These are phyloP conservation scores for Steinernema feltiae DNA, from an alignment of 1,140 invertebrate species.

Conservation along the genomic window DNA sequence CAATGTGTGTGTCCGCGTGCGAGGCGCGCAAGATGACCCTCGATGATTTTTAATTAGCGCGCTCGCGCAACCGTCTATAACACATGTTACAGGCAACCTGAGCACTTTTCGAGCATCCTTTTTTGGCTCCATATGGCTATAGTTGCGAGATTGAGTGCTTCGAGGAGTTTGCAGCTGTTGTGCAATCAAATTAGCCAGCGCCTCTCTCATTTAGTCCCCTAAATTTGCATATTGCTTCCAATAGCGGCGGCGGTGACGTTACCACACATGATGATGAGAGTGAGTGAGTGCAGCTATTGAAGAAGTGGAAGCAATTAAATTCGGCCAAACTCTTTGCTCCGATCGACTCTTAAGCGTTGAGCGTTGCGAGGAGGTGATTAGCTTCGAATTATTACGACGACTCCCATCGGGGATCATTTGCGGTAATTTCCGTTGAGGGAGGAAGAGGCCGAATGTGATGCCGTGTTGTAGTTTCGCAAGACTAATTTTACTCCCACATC, in stretches of 20 bases:
- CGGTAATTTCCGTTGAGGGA: not conserved
- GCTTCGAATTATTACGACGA: conserved; percentile 6
- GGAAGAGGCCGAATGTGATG: not conserved
- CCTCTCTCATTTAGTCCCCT: not conserved
- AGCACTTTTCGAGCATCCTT: no score
- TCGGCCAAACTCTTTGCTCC: no score
- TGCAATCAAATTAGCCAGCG: not conserved
- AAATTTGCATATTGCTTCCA: conserved; percentile 1
- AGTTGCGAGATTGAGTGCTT: not conserved
- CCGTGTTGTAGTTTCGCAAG: not conserved
- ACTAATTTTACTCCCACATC: not conserved
- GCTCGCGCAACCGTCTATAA: no score
- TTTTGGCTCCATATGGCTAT: no score
- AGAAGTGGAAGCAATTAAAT: not conserved
- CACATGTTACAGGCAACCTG: conserved; percentile 8
- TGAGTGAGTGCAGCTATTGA: not conserved
- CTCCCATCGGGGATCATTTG: not conserved
- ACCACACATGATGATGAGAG: not conserved
- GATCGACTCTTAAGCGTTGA: not conserved
- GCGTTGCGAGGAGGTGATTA: not conserved
- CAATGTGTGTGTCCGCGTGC: not conserved
- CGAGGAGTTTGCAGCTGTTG: conserved; percentile 6
- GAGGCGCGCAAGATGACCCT: not conserved
- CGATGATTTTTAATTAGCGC: conserved; percentile 12
- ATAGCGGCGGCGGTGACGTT: not conserved